Conservation (phyloP, 2,888 invertebrate genomes). For the Xiphydria camelus region DNA sequence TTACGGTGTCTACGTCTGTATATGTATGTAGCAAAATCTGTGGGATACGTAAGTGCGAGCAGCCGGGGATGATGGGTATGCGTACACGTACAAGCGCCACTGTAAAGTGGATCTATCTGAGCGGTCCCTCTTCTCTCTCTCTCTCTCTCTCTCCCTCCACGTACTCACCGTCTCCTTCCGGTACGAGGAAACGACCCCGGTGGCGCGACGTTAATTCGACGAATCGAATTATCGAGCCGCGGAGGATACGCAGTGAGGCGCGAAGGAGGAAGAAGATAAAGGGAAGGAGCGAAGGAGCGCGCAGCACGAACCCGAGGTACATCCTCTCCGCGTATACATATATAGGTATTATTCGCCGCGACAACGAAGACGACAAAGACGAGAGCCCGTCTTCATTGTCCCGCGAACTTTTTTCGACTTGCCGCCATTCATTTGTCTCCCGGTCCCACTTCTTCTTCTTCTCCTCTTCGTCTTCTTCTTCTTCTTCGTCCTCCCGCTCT, state of each 20-base stretch:
- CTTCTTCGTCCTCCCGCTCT: slow-evolving; percentile 13
- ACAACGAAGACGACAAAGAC: neutral
- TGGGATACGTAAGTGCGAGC: too few species aligned
- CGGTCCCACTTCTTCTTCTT: slow-evolving; percentile 17
- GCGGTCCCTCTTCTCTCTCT: too few species aligned
- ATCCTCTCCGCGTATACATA: slow-evolving; percentile 9
- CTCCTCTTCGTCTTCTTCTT: slow-evolving; percentile 13
- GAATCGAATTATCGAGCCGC: neutral
- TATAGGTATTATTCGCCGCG: neutral
- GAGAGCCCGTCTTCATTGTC: slow-evolving; percentile 20
- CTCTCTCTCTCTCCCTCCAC: slow-evolving; percentile 10
- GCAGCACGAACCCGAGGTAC: slow-evolving; percentile 2
- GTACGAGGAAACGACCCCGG: too few species aligned
- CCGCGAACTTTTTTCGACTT: slow-evolving; percentile 14
- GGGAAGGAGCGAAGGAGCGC: too few species aligned
- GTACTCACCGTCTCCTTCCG: too few species aligned
- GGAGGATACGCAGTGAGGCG: neutral
- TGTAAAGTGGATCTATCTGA: slow-evolving; percentile 16
- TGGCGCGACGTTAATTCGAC: neutral
- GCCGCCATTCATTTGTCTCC: slow-evolving; percentile 22
- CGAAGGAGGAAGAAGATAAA: too few species aligned
- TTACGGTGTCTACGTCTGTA: too few species aligned
- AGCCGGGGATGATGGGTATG: too few species aligned
- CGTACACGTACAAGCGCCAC: too few species aligned
- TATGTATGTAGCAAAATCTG: too few species aligned